Evolutionary conservation across 2,113 vertebrate species (phyloP).

Genomic region (Equus quagga): DNA sequence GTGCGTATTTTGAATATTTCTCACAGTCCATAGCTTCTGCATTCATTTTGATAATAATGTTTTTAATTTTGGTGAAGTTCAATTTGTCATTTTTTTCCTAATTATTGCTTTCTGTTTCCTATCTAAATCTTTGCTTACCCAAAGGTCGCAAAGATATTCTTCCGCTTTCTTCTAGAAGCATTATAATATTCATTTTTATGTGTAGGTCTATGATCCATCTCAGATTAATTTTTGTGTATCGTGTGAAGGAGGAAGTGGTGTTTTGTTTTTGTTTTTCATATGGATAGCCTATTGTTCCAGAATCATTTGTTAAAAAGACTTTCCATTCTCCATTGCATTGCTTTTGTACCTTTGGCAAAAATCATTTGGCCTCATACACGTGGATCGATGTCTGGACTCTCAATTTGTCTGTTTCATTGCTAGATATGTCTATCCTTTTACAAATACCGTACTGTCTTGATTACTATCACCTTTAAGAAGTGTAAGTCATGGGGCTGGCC

Average conservation of each 20-base stretch:
- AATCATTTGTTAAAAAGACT: not conserved
- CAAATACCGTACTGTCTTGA: not conserved
- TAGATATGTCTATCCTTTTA: not conserved
- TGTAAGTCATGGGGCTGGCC: not conserved
- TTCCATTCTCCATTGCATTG: not conserved
- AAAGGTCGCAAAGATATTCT: not conserved
- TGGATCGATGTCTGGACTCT: not conserved
- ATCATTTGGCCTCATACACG: not conserved
- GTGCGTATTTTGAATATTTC: not conserved
- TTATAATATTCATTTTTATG: slow-evolving; percentile 12
- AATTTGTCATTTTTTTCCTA: not conserved
- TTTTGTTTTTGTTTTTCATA: not conserved
- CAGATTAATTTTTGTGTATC: not conserved
- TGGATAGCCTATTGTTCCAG: not conserved
- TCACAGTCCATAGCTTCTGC: not conserved
- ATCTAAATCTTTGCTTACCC: not conserved
- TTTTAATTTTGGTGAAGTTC: slow-evolving; percentile 41
- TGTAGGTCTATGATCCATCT: not conserved
- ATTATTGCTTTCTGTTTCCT: slow-evolving; percentile 19
- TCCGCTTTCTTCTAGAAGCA: not conserved
- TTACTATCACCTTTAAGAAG: not conserved
- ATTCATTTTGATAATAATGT: not conserved
- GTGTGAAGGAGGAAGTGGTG: not conserved
- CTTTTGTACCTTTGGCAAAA: not conserved
- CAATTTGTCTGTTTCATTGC: not conserved